Evolutionary conservation across 2,888 invertebrate genomes (phyloP), one percentile per base, ranked within the genome.

Genomic region (Sussaba pulchella): DNA sequence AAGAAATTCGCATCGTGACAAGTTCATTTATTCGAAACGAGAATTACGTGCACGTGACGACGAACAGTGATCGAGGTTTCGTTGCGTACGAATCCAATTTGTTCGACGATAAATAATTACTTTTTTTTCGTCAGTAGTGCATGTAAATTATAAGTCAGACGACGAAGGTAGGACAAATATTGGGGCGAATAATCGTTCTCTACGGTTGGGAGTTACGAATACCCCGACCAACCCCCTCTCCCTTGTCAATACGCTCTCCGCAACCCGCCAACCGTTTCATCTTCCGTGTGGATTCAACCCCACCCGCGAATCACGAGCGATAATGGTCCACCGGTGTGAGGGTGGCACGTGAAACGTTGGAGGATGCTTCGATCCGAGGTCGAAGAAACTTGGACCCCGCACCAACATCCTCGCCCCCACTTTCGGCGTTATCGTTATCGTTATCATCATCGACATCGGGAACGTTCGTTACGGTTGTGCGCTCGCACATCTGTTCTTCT

Each of bases 341-440:
- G 75, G 77, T 73, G 81, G 57, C 73, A 81, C 81, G 70, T 84
- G 78, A 83, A 82, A 67, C 57, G 67, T n/a, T 24, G 43, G 67
- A 79, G 78, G 72, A 85, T 83, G 84, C 80, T 76, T 67, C 83
- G 66, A 78, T 70, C 73, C 77, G 59, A 69, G 73, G 66, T 67
- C 66, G 64, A 57, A 63, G 72, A 63, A 6, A 75, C 76, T 52
- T 77, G 57, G 73, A 74, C 17, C 39, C 70, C 50, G 59, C 74
- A 67, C 47, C 70, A 73, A 59, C 54, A 59, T 79, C 61, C 63
- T 72, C 66, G 59, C 63, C 72, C 72, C 52, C 64, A 52, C 63
- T 74, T 73, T 66, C 78, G 80, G 57, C 73, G 74, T 78, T 78
- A 76, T 77, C 72, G 66, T 69, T 47, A 73, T 73, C 66, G 72